Evolutionary conservation across 2,888 invertebrate genomes (phyloP).

Genomic region (Electrophaes corylata): DNA sequence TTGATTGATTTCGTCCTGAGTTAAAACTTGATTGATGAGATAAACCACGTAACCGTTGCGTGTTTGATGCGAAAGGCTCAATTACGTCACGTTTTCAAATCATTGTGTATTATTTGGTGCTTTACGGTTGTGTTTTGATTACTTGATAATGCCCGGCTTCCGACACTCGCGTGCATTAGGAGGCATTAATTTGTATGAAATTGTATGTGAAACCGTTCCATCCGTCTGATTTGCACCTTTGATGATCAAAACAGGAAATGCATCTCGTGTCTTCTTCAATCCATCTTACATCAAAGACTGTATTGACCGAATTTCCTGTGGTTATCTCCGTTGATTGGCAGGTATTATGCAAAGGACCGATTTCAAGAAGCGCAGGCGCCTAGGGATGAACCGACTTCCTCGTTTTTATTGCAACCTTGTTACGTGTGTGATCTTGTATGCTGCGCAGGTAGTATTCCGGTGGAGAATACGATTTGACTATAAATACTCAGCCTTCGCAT

Average conservation of each 20-base stretch:
- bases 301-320: conserved; percentile 57
- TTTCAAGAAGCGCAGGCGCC: conserved; percentile 20
- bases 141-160: conserved; percentile 55
- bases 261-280: conserved; percentile 49
- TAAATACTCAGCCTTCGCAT: conserved; percentile 18
- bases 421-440: conserved; percentile 34
- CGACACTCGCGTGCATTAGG: conserved; percentile 59
- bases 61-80: conserved; percentile 26
- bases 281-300: conserved; percentile 40
- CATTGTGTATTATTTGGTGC: conserved; percentile 22
- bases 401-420: conserved; percentile 39
- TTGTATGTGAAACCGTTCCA: conserved; percentile 48
- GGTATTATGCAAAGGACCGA: conserved; percentile 29
- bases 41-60: conserved; percentile 24
- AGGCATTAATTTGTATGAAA: conserved; percentile 53
- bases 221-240: conserved; percentile 49
- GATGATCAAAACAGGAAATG: conserved; percentile 56
- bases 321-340: conserved; percentile 45
- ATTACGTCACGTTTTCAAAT: conserved; percentile 31
- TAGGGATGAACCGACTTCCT: conserved; percentile 35
- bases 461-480: conserved; percentile 34
- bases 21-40: conserved; percentile 15
- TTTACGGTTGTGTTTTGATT: conserved; percentile 39
- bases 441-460: conserved; percentile 32
- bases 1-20: neutral